Conservation (phyloP, 1,140 invertebrate species). For the Hylaeus volcanicus region DNA sequence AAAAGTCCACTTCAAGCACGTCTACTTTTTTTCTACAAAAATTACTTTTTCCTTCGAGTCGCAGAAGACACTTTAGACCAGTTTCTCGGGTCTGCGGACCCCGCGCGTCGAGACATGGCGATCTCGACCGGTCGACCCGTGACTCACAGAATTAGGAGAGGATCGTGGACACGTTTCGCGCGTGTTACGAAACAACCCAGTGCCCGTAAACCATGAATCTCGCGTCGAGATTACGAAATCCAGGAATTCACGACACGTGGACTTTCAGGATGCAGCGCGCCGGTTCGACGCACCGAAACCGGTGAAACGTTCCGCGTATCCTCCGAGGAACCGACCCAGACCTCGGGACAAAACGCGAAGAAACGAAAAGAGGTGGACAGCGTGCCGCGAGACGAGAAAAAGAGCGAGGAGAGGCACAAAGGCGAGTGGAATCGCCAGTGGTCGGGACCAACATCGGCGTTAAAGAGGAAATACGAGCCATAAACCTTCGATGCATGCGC, state of each 20-base stretch:
- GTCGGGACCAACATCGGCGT: constrained; percentile 47
- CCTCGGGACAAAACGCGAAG: neutral
- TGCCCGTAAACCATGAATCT: neutral
- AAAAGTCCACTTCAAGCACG: no score
- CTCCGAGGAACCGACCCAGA: neutral
- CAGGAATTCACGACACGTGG: constrained; percentile 13
- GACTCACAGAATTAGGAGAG: no score
- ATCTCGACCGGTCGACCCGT: no score
- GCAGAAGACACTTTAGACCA: no score
- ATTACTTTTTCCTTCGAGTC: no score
- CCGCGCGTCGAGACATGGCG: no score
- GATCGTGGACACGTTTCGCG: neutral
- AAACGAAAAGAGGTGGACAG: neutral
- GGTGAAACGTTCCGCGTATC: neutral
- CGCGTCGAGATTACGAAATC: constrained; percentile 22
- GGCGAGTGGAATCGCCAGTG: constrained; percentile 47
- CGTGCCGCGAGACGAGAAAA: neutral
- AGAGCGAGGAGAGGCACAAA: constrained; percentile 21
- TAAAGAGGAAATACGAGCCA: constrained; percentile 66
- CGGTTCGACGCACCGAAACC: neutral
- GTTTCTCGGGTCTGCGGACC: no score
- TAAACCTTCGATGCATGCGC: constrained; percentile 59
- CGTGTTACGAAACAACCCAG: constrained; percentile 24
- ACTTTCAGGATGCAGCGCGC: neutral
- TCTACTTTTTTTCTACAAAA: no score